phyloP scores from a whole-genome alignment of 1,140 invertebrate species.

The Antheraea mylitta region DNA sequence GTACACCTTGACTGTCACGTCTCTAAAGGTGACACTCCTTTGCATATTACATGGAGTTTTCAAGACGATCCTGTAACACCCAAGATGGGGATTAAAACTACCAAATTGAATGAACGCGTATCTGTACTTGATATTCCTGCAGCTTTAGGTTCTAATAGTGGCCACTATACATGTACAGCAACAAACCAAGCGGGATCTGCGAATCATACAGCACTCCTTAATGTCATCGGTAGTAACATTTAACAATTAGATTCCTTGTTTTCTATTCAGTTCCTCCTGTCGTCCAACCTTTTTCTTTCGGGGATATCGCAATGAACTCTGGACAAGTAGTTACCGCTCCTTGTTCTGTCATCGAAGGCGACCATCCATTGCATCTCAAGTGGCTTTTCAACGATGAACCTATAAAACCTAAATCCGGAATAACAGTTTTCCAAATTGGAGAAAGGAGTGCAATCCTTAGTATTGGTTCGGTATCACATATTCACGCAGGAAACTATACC shows the following conservation, averaged over 20 bases:
- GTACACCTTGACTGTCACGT: constrained; percentile 81
- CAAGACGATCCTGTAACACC: constrained; percentile 56
- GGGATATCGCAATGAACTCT: constrained; percentile 84
- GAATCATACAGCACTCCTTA: constrained; percentile 81
- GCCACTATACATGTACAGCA: constrained; percentile 86
- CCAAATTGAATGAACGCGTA: constrained; percentile 72
- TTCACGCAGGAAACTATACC: constrained; percentile 83
- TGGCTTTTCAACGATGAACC: constrained; percentile 85
- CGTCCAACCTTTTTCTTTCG: constrained; percentile 87
- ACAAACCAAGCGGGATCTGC: constrained; percentile 83
- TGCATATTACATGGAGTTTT: constrained; percentile 76
- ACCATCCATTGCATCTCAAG: constrained; percentile 83
- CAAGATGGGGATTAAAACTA: constrained; percentile 74
- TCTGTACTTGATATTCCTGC: constrained; percentile 80
- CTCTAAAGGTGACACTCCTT: constrained; percentile 79
- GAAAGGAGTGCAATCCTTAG: constrained; percentile 83
- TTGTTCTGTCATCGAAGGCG: constrained; percentile 88
- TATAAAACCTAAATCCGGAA: constrained; percentile 71
- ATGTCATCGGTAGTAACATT: constrained; percentile 81
- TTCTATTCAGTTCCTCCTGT: constrained; percentile 83
- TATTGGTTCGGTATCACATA: constrained; percentile 82
- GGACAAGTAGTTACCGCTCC: constrained; percentile 82
- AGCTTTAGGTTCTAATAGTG: constrained; percentile 81
- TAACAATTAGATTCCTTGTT: constrained; percentile 54
- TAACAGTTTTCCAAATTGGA: constrained; percentile 81